A percentile compares a stretch with the other conserved stretches of the same genome.
phyloP scores from a whole-genome alignment of 2,888 invertebrate genomes.

The Drosophila infuscata region DNA sequence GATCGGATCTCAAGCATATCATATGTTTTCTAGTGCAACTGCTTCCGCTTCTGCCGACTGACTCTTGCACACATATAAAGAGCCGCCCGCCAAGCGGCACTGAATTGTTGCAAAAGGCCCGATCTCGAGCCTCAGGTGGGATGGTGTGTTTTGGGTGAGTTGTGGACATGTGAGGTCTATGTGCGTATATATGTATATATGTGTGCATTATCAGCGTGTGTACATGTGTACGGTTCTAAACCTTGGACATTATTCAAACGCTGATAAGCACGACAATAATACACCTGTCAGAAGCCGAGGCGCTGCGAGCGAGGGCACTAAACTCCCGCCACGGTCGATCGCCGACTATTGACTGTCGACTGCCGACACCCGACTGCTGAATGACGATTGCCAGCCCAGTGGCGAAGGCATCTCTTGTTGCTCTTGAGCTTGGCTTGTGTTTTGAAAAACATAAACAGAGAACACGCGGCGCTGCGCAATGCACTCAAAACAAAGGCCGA shows the following conservation, averaged over 20 bases:
- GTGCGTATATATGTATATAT: neutral
- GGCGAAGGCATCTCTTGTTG: constrained; percentile 4
- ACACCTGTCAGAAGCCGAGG: constrained; percentile 27
- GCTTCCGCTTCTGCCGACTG: constrained; percentile 38
- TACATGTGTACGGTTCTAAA: neutral
- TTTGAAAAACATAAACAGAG: constrained; percentile 61
- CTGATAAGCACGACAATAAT: constrained; percentile 29
- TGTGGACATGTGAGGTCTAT: neutral
- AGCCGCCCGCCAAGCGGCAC: neutral
- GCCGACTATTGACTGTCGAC: neutral
- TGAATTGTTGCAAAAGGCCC: neutral
- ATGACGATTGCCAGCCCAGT: neutral
- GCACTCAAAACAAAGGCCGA: constrained; percentile 51
- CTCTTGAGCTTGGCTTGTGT: constrained; percentile 60
- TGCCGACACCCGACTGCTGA: constrained; percentile 4
- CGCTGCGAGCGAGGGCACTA: neutral
- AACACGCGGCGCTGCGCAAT: constrained; percentile 22
- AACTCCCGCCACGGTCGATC: neutral
- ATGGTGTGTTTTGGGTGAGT: constrained; percentile 10
- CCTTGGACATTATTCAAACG: constrained; percentile 17
- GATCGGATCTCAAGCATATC: neutral
- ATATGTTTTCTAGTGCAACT: constrained; percentile 28
- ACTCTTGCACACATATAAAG: constrained; percentile 5
- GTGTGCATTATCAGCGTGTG: neutral
- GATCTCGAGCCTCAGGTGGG: neutral